Percentiles rank a stretch among this genome's conserved stretches.
Conservation (phyloP, 2,888 invertebrate species). For the Cyclophora punctaria region DNA sequence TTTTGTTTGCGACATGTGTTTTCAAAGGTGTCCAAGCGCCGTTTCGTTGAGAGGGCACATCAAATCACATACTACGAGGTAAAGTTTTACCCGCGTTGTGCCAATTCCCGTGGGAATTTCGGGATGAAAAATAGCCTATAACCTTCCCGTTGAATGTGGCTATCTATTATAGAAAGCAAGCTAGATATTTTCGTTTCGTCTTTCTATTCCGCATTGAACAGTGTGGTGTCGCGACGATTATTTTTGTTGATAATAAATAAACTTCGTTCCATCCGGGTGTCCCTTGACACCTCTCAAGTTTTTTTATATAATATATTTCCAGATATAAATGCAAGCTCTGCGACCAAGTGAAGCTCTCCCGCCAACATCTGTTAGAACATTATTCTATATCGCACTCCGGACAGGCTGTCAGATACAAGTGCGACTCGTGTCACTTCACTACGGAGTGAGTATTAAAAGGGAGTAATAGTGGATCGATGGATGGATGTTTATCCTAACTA, state of each 20-base stretch:
- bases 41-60: conserved; percentile 61
- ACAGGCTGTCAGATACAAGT: conserved; percentile 37
- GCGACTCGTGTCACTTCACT: conserved; percentile 46
- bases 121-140: too few relatives aligned
- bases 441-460: conserved; percentile 40
- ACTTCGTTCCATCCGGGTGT: too few relatives aligned
- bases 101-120: too few relatives aligned
- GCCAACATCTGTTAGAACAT: conserved; percentile 62
- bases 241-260: too few relatives aligned
- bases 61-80: conserved; percentile 67
- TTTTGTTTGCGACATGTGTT: conserved; percentile 49
- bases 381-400: conserved; percentile 45
- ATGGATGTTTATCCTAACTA: not conserved
- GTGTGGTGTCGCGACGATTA: too few relatives aligned
- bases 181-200: too few relatives aligned
- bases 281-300: too few relatives aligned
- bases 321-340: conserved; percentile 65
- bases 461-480: not conserved
- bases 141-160: too few relatives aligned
- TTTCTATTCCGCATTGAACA: too few relatives aligned
- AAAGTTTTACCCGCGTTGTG: conserved; percentile 4
- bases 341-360: conserved; percentile 42
- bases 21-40: conserved; percentile 49
- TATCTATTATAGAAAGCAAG: too few relatives aligned
- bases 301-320: not conserved